Evolutionary conservation across 2,888 invertebrate genomes (phyloP).

Genomic region (Hanleya hanleyi): DNA sequence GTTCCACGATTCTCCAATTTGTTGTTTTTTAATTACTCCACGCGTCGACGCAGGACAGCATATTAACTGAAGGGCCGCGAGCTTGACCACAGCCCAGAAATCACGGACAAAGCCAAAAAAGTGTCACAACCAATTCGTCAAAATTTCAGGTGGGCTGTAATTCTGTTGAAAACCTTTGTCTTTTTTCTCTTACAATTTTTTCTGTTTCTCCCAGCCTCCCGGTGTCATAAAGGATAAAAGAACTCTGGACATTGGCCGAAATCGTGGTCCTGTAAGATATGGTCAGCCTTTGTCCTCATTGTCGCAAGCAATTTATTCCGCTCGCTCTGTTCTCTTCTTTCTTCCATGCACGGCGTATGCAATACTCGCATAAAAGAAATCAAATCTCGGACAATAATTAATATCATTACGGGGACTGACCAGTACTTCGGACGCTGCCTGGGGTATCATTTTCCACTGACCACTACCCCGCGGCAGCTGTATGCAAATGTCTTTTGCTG

Average conservation of each 20-base stretch:
- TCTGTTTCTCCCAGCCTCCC: neutral
- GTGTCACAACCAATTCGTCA: neutral
- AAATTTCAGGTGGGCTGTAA: neutral
- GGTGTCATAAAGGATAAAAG: neutral
- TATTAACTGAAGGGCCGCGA: neutral
- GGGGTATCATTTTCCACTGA: neutral
- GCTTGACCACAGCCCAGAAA: neutral
- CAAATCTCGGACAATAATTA: constrained; percentile 7
- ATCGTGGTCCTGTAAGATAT: neutral
- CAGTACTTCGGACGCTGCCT: neutral
- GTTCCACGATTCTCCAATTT: neutral
- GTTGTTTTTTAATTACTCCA: constrained; percentile 7
- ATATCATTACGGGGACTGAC: constrained; percentile 6
- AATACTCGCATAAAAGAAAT: constrained; percentile 12
- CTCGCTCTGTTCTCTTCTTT: neutral
- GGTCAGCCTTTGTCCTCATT: neutral
- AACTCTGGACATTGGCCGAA: constrained; percentile 1
- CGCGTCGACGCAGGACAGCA: neutral
- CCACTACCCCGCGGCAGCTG: constrained; percentile 5
- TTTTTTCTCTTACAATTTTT: neutral
- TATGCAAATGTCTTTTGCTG: constrained; percentile 5
- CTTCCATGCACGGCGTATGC: neutral
- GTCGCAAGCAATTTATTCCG: constrained; percentile 5
- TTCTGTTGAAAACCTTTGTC: neutral
- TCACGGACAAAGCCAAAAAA: neutral